Base-by-base conservation (phyloP, 2,888 invertebrate genomes). In the Nephrocerus scutellatus region DNA sequence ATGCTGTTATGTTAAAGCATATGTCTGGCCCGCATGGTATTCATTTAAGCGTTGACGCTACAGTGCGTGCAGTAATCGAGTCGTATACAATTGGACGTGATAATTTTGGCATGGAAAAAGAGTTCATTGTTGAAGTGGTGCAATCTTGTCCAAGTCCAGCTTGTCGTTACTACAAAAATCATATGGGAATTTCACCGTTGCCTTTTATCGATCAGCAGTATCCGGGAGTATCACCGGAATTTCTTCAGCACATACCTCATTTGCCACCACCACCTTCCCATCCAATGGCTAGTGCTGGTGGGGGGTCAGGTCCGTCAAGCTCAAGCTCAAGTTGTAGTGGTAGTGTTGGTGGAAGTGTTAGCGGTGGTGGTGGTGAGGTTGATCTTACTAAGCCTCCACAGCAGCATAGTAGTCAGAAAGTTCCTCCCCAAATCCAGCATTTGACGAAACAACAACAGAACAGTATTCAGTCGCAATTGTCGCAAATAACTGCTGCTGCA, bases 1-100 rank as follows among this genome's bases (percentile, higher is more conserved):
- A 88, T 72, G 88, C 88, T 36, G 87, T 89, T 6, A 88, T 88
- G 87, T 64, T 89, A 50, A 89, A 88, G 59, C 88, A 89, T 59
- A 87, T 88, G 84, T 86, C 86, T 57, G 87, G 88, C 1, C 87
- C 87, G 0, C 87, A 87, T 62, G 87, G 88, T 2, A 70, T 87
- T 35, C 88, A 89, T 72, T 70, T 89, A 41, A 85, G 85, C 25
- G 73, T 87, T 35, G 88, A 88, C 66, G 85, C 84, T 22, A 88
- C 88, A 10, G 83, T 88, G 22, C 73, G 87, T 63, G 86, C 87
- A 36, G 87, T 84, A 20, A 83, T 87, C 69, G 87, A 88, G 60
- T 86, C 86, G 3, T 88, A 87, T 54, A 86, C 87, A 47, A 85
- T 87, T 61, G 68, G 67, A 0, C 55, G 67, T 2, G 66, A 66